Evolutionary conservation across 2,888 invertebrate genomes (phyloP), one percentile per base, ranked within the genome.

Genomic region (Stomorhina lunata): DNA sequence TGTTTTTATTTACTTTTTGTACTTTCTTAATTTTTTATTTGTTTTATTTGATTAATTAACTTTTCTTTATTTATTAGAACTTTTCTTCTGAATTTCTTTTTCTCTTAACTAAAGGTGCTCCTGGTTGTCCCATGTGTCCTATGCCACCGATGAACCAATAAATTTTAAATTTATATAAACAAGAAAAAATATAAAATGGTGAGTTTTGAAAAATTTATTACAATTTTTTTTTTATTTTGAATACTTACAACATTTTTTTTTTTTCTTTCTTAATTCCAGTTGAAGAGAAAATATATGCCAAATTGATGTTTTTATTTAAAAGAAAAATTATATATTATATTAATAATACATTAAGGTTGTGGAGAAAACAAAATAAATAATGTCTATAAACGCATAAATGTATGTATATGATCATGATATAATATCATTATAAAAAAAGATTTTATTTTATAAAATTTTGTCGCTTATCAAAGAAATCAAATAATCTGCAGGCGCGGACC

Each of bases 61-160:
- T 29, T 59, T 59, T 34, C 40, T 17, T 40, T 40, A 71, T 77
- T 57, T 50, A 66, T 34, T 72, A 48, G 48, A 69, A 81, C 50
- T 71, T 50, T 71, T 71, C 25, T 66, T 63, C 45, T 77, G 34
- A 37, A 27, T 81, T 69, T 71, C 12, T 73, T 40, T 15, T 77
- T 27, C 43, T 20, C 50, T 15, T 63, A 43, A 22, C 34, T 76
- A 55, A 81, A 81, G 88, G 87, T 79, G 85, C 88, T 80, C 85
- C 89, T 85, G 88, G 86, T 86, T 89, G 89, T 84, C 87, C 88
- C 84, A 88, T 89, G 85, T 89, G 89, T 66, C 89, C 89, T 81
- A 89, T 89, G 89, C 87, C 89, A 85, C 88, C 89, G 73, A 88
- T 89, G 88, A 89, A 89, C 86, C 88, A 89, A 87, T 89, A 86